Evolutionary conservation across 2,797 vertebrate genomes (phyloP).

Genomic region (Sciaenops ocellatus): DNA sequence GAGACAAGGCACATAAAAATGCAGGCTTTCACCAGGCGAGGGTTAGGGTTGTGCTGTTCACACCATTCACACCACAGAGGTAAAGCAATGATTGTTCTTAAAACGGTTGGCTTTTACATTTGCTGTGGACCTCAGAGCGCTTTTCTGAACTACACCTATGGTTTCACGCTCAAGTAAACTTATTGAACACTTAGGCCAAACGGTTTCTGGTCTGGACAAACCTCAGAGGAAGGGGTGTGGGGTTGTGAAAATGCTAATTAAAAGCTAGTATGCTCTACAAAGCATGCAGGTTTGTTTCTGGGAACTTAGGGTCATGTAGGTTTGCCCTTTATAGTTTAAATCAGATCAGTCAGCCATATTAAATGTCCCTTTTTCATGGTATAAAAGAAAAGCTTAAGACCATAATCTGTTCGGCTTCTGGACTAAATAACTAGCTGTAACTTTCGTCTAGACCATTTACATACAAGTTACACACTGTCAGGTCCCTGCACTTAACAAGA

Average conservation of each 20-base stretch:
- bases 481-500: neutral
- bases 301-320: constrained; percentile 23
- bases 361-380: constrained; percentile 15
- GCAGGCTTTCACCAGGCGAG: constrained; percentile 1
- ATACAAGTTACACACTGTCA: neutral
- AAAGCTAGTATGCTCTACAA: constrained; percentile 46
- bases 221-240: constrained; percentile 19
- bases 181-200: neutral
- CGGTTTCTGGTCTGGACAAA: neutral
- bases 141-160: neutral
- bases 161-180: constrained; percentile 17
- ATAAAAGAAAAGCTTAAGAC: neutral
- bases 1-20: neutral
- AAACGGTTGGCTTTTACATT: neutral
- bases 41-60: neutral
- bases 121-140: neutral
- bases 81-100: neutral
- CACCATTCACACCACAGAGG: neutral
- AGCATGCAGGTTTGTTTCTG: constrained; percentile 41
- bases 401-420: neutral
- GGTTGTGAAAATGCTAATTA: constrained; percentile 50
- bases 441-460: neutral
- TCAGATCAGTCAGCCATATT: constrained; percentile 31
- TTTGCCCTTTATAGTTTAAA: neutral
- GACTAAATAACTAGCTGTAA: neutral